These are phyloP conservation scores for Folsomia manolachei DNA, from an alignment of 2,888 invertebrate species.

Conservation along the genomic window DNA sequence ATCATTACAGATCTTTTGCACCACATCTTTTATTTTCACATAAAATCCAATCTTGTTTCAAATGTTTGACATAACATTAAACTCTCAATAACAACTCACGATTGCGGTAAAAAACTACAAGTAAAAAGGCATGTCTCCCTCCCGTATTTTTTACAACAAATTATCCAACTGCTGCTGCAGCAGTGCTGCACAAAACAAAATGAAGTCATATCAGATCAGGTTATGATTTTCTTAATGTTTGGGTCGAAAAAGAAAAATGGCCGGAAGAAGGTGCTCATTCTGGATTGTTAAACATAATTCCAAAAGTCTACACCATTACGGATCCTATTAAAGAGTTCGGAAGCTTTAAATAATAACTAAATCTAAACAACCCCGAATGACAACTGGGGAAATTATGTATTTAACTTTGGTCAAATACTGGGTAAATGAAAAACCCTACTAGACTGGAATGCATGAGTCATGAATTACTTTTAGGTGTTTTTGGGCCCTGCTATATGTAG, in stretches of 20 bases:
- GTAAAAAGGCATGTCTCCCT: background rate
- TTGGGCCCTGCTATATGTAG: too few species aligned
- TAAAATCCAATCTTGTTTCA: background rate
- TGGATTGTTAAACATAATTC: too few species aligned
- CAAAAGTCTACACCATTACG: background rate
- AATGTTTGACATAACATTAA: conserved; percentile 2
- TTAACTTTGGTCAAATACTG: too few species aligned
- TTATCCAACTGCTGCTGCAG: background rate
- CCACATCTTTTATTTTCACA: background rate
- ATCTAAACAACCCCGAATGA: conserved; percentile 7
- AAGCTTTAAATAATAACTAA: conserved; percentile 19
- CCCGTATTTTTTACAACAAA: background rate
- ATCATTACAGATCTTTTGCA: background rate
- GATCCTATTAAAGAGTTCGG: background rate
- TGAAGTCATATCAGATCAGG: background rate
- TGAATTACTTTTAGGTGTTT: too few species aligned
- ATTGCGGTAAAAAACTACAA: background rate
- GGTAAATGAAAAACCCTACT: too few species aligned
- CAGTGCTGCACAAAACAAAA: background rate
- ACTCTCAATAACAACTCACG: background rate
- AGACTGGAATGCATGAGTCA: too few species aligned
- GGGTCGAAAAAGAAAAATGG: background rate
- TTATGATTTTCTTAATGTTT: background rate
- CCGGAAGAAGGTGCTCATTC: conserved; percentile 1
- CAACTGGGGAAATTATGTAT: too few species aligned